Percentiles rank a stretch among this genome's conserved stretches.
phyloP scores from a whole-genome alignment of 1,140 invertebrate genomes.

The Thrips palmi region DNA sequence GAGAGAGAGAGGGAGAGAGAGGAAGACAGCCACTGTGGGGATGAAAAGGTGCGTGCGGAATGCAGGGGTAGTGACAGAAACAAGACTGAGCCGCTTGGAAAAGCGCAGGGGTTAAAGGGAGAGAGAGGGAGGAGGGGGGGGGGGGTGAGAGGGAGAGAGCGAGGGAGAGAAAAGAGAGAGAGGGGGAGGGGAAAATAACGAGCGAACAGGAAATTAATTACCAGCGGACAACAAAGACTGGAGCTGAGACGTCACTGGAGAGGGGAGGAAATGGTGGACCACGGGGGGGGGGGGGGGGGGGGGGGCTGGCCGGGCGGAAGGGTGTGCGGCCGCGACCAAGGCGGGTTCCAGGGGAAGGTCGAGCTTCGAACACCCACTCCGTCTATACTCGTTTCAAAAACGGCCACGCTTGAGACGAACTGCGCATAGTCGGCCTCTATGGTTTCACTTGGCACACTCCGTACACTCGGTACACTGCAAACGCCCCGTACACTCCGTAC shows the following conservation, averaged over 20 bases:
- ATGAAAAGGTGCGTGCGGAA: not conserved
- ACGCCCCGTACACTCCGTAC: no score
- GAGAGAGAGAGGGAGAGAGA: conserved; percentile 4
- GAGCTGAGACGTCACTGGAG: conserved; percentile 12
- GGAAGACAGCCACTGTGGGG: conserved; percentile 3
- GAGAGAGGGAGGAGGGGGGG: conserved; percentile 6
- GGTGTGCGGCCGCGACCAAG: no score
- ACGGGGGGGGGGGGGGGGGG: conserved; percentile 19
- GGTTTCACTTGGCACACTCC: no score
- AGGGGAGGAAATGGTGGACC: conserved; percentile 18
- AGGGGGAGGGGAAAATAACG: no score
- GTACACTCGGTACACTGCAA: no score
- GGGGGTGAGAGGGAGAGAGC: conserved; percentile 21
- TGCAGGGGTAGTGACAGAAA: conserved; percentile 1
- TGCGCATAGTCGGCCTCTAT: no score
- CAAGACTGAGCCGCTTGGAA: not conserved
- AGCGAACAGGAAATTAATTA: no score
- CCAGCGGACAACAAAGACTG: no score
- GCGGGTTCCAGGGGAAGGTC: no score
- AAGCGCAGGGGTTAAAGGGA: not conserved
- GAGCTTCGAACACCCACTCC: no score
- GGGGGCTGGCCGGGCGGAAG: conserved; percentile 23
- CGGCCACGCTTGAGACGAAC: no score
- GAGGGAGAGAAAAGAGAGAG: conserved; percentile 23
- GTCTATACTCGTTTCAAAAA: no score